Evolutionary conservation across 2,888 invertebrate genomes (phyloP), one percentile per base, ranked within the genome.

Genomic region (Drosophila antonietae): DNA sequence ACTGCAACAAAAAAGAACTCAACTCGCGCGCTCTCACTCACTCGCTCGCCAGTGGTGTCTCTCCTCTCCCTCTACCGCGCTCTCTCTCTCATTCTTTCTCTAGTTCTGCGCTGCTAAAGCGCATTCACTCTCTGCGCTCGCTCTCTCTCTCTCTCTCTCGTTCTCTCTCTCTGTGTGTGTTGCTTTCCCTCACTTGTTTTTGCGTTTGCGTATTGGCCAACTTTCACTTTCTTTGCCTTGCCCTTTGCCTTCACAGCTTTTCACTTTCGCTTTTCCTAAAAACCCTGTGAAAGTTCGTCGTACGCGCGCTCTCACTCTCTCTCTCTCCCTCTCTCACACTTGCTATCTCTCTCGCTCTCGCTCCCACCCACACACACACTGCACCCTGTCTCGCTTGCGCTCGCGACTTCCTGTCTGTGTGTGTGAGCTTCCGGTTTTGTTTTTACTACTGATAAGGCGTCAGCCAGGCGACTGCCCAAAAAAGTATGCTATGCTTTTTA

Each of bases 401-500:
- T 8, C 33, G 66, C 70, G 71, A 89, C 88, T 90, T 90, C 90
- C 90, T 89, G 88, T 76, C 78, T 81, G 73, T 80, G 73, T 73
- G 81, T 89, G 84, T 74, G 86, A 70, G 87, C 88, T 91, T 91
- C 91, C 91, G 91, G 91, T 89, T 85, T 90, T 80, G 80, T 81
- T 83, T 90, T 84, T 81, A 81, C 84, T 81, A 84, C 86, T 86
- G 86, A 86, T 86, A 86, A 86, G 90, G 86, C 86, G 81, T 83
- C 79, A 69, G 73, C 72, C 77, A 78, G 89, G 78, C 87, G 43
- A 39, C 69, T 49, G 33, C 71, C 80, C 82, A 55, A 68, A 83
- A 85, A 87, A 81, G 83, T 79, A 86, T 84, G 82, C 82, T 84
- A 81, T 72, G 68, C 70, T 74, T 72, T 72, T 68, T 74, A 35